These are phyloP conservation scores for Propsilocerus akamusi DNA, from an alignment of 1,140 invertebrate genomes.

Conservation along the genomic window DNA sequence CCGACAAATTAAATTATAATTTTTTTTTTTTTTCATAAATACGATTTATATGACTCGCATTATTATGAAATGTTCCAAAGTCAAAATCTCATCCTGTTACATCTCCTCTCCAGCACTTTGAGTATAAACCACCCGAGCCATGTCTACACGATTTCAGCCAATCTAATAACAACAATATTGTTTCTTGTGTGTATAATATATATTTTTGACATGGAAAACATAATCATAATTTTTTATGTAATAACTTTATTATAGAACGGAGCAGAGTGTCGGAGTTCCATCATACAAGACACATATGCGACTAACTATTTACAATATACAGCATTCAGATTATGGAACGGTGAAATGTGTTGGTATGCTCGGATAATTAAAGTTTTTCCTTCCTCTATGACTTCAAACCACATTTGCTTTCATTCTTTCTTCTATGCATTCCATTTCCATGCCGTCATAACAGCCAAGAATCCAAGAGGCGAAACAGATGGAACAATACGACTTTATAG, in stretches of 20 bases:
- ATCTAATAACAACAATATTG: neutral
- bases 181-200: neutral
- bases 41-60: neutral
- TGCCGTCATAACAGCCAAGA: conserved; percentile 51
- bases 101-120: no score
- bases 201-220: neutral
- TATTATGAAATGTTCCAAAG: no score
- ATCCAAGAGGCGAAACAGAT: conserved; percentile 80
- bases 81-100: no score
- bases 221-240: neutral
- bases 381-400: neutral
- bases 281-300: conserved; percentile 72
- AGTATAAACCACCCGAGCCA: no score
- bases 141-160: neutral
- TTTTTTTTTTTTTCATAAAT: no score
- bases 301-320: conserved; percentile 52
- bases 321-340: conserved; percentile 60
- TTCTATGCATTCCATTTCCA: neutral
- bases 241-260: conserved; percentile 24
- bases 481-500: conserved; percentile 78
- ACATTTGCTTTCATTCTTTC: neutral
- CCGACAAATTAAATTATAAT: conserved; percentile 2
- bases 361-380: neutral
- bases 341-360: conserved; percentile 50
- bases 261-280: conserved; percentile 42